A percentile compares a stretch with the other conserved stretches of the same genome.
phyloP scores from a whole-genome alignment of 2,888 invertebrate genomes.

The Cremastobaeus sp. region DNA sequence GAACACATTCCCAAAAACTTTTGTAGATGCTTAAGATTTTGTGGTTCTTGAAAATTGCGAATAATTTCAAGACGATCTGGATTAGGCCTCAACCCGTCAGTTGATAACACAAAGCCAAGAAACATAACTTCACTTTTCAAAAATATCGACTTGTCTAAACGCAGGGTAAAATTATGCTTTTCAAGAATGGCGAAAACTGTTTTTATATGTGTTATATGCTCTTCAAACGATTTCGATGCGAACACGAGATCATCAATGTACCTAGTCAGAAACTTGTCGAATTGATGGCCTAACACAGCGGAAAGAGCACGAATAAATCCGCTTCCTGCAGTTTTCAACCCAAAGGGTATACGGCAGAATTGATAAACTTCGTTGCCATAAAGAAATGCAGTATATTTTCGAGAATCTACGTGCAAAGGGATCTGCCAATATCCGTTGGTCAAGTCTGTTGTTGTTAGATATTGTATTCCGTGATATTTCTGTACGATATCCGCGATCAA shows the following conservation, averaged over 20 bases:
- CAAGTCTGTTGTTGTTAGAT: not conserved
- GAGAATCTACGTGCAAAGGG: not conserved
- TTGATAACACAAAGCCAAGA: conserved; percentile 1
- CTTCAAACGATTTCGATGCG: not conserved
- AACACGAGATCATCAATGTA: not conserved
- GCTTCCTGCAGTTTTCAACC: not conserved
- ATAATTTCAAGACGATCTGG: too few species aligned
- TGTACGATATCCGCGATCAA: not conserved
- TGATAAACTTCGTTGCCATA: conserved; percentile 3
- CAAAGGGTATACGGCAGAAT: conserved; percentile 1
- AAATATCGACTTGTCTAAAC: not conserved
- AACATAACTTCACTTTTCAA: not conserved
- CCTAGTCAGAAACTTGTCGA: not conserved
- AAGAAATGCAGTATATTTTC: not conserved
- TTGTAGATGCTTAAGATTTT: conserved; percentile 1
- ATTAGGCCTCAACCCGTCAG: too few species aligned
- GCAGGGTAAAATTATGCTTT: not conserved
- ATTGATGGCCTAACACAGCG: not conserved
- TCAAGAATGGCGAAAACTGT: not conserved
- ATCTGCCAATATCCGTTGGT: conserved; percentile 12
- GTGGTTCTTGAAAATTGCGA: conserved; percentile 4
- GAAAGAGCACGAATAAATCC: conserved; percentile 1
- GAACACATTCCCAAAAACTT: conserved; percentile 9
- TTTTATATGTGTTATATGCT: not conserved
- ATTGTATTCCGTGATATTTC: not conserved